phyloP scores from a whole-genome alignment of 1,140 invertebrate genomes.

The Lutraria rhynchaena region DNA sequence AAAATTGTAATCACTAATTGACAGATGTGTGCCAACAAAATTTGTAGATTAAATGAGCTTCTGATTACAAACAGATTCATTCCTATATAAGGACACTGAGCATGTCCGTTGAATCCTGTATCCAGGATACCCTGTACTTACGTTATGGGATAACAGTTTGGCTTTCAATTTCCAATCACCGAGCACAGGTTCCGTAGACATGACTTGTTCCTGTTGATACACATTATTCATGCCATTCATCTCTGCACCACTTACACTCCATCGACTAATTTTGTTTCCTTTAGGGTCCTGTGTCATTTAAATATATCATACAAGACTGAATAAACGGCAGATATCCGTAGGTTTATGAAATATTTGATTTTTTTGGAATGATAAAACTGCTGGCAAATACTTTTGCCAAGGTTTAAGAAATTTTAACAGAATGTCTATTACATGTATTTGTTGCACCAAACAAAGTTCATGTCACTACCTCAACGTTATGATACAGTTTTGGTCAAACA shows the following conservation, averaged over 20 bases:
- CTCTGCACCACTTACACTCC: slow-evolving; percentile 48
- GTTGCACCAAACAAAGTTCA: too few relatives aligned
- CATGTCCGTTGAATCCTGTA: too few relatives aligned
- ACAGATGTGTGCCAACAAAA: too few relatives aligned
- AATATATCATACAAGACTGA: neutral
- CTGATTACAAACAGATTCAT: too few relatives aligned
- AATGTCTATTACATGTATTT: too few relatives aligned
- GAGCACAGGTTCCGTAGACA: slow-evolving; percentile 64
- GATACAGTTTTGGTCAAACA: too few relatives aligned
- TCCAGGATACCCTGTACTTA: neutral
- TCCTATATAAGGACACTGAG: too few relatives aligned
- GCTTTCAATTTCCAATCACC: slow-evolving; percentile 69
- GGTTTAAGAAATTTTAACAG: too few relatives aligned
- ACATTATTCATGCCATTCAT: slow-evolving; percentile 55
- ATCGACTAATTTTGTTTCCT: slow-evolving; percentile 71
- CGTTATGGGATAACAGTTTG: slow-evolving; percentile 41
- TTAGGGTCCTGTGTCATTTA: slow-evolving; percentile 64
- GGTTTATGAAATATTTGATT: neutral
- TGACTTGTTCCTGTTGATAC: slow-evolving; percentile 52
- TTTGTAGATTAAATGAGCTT: too few relatives aligned
- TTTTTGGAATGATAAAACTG: neutral
- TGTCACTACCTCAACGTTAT: too few relatives aligned
- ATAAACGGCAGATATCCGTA: neutral
- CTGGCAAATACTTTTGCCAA: neutral
- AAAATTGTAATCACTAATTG: too few relatives aligned